Evolutionary conservation across 2,888 invertebrate species (phyloP), one percentile per base, ranked within the genome.

Genomic region (Lithophane ornitopus): DNA sequence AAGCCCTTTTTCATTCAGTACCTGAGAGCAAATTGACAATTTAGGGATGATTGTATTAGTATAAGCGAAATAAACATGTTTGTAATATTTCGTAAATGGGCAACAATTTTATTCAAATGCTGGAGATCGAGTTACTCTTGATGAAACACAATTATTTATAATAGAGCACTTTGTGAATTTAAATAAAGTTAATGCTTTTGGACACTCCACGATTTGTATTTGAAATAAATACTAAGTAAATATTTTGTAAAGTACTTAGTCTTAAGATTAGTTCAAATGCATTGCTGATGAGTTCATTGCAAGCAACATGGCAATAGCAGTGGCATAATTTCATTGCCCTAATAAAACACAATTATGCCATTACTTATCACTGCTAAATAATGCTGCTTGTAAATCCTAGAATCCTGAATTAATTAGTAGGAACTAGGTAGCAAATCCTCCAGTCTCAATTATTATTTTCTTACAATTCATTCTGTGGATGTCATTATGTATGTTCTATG

Each of bases 1-100:
- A 76, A 75, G 78, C 68, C 76, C 82, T 77, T 85, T 80, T 71
- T 72, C n/a, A 67, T 59, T 54, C 26, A 28, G 46, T 34, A 56
- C 62, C 68, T 74, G 76, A 61, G 76, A 61, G 58, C 16, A 66
- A 75, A 76, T 72, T 84, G 74, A 0, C 46, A 79, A 72, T 71
- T 84, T 83, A 46, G 46, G 58, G 34, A 70, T 68, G 28, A 70
- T 67, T 69, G 39, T 56, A 72, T 63, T 52, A 58, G 46, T 34
- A 58, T 26, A 44, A 83, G 59, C 46, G 46, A 54, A 54, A 39
- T 66, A 58, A 66, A 66, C 39, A 39, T 39, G 58, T 8, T 22
- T 54, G 26, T 1, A 22, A 63, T 52, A 28, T 62, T 67, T 65
- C 14, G 11, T 3, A 28, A 80, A 62, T 22, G 6, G n/a, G 16